Evolutionary conservation across 2,888 invertebrate genomes (phyloP).

Genomic region (Brachypterus glaber): DNA sequence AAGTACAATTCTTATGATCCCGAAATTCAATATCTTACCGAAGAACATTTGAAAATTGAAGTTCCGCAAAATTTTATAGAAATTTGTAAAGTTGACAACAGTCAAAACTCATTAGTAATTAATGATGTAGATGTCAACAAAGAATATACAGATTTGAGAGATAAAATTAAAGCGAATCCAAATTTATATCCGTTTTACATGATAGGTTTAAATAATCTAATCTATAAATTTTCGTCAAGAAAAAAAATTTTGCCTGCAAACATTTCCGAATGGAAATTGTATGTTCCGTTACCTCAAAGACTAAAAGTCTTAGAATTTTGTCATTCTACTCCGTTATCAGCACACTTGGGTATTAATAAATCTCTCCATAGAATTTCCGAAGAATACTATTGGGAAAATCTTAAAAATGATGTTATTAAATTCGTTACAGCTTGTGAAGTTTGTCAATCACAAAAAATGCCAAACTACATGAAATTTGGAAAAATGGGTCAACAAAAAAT

Average conservation of each 20-base stretch:
- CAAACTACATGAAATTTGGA: no score
- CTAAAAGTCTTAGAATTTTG: constrained; percentile 8
- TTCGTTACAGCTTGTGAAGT: constrained; percentile 17
- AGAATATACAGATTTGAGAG: constrained; percentile 8
- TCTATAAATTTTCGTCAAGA: constrained; percentile 10
- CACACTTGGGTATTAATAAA: constrained; percentile 21
- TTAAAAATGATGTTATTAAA: constrained; percentile 15
- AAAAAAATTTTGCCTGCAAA: constrained; percentile 6
- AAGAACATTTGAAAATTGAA: no score
- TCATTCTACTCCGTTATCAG: constrained; percentile 12
- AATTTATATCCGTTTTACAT: constrained; percentile 12
- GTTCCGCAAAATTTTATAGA: no score
- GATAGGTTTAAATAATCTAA: no score
- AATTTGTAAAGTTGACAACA: no score
- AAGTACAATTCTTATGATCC: no score
- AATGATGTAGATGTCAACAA: constrained; percentile 1
- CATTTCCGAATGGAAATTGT: constrained; percentile 17
- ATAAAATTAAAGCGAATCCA: constrained; percentile 5
- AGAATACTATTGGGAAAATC: constrained; percentile 18
- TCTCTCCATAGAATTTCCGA: constrained; percentile 16
- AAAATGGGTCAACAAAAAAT: no score
- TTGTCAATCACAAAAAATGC: no score
- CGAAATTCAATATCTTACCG: no score
- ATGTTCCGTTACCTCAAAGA: constrained; percentile 15
- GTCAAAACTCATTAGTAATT: no score